These are phyloP conservation scores for Drepana falcataria DNA, from an alignment of 2,888 invertebrate species.

Conservation along the genomic window DNA sequence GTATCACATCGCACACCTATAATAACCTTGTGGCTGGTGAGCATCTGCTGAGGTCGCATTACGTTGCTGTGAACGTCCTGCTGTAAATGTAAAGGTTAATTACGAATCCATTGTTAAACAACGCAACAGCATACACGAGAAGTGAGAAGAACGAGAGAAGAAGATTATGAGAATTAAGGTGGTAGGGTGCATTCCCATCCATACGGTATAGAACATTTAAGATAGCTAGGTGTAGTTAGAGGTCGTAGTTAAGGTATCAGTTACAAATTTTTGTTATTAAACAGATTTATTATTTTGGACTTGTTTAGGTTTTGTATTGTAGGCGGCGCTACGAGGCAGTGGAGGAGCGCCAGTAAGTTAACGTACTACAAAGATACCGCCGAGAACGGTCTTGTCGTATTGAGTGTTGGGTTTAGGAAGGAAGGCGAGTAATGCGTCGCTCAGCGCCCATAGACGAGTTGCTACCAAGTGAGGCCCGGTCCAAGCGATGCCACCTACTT, in stretches of 20 bases:
- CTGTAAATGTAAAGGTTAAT: not conserved
- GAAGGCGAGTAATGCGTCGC: not conserved
- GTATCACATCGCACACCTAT: not conserved
- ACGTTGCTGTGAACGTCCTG: not conserved
- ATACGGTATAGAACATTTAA: constrained; percentile 48
- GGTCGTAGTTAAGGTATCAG: constrained; percentile 49
- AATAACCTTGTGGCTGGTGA: not conserved
- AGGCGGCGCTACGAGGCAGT: constrained; percentile 19
- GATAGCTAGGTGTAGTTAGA: constrained; percentile 64
- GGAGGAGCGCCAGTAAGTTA: constrained; percentile 11
- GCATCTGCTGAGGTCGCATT: not conserved
- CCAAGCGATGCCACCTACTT: too few species aligned
- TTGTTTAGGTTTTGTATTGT: constrained; percentile 44
- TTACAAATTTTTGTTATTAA: constrained; percentile 45
- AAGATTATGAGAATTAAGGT: constrained; percentile 6
- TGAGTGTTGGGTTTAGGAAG: not conserved
- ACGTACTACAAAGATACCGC: constrained; percentile 2
- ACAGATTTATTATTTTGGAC: constrained; percentile 50
- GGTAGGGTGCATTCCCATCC: constrained; percentile 18
- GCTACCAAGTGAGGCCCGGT: not conserved
- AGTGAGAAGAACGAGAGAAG: not conserved
- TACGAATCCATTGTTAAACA: not conserved
- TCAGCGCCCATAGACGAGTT: not conserved
- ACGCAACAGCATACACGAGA: not conserved
- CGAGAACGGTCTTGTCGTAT: not conserved